These are phyloP conservation scores for Aphis craccivora DNA, from an alignment of 1,140 invertebrate genomes.

Conservation along the genomic window DNA sequence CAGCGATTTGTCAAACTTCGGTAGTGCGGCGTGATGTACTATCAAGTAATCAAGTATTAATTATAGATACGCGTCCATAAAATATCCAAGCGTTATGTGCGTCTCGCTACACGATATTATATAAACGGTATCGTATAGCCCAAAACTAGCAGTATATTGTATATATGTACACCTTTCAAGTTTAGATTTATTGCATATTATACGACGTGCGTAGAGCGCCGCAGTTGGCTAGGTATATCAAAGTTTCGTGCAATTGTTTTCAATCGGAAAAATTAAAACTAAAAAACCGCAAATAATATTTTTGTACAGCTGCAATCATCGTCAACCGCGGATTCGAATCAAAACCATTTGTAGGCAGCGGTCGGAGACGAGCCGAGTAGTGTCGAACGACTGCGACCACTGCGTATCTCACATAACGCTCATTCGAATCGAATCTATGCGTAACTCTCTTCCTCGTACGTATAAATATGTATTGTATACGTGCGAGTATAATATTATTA, in stretches of 20 bases:
- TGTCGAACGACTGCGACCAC: background rate
- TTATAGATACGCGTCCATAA: background rate
- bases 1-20: background rate
- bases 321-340: background rate
- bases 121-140: too few relatives aligned
- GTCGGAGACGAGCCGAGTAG: background rate
- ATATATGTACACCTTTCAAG: too few relatives aligned
- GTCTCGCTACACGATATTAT: too few relatives aligned
- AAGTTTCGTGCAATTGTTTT: too few relatives aligned
- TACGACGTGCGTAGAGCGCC: too few relatives aligned
- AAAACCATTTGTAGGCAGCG: background rate
- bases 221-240: too few relatives aligned
- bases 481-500: background rate
- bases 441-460: background rate
- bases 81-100: background rate
- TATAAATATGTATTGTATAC: background rate
- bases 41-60: too few relatives aligned
- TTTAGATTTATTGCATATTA: too few relatives aligned
- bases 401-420: too few relatives aligned
- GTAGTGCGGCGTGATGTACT: background rate
- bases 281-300: background rate
- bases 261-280: too few relatives aligned
- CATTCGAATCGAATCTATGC: background rate
- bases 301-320: background rate
- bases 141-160: too few relatives aligned